Evolutionary conservation across 1,140 invertebrate species (phyloP).

Genomic region (Antheraea mylitta): DNA sequence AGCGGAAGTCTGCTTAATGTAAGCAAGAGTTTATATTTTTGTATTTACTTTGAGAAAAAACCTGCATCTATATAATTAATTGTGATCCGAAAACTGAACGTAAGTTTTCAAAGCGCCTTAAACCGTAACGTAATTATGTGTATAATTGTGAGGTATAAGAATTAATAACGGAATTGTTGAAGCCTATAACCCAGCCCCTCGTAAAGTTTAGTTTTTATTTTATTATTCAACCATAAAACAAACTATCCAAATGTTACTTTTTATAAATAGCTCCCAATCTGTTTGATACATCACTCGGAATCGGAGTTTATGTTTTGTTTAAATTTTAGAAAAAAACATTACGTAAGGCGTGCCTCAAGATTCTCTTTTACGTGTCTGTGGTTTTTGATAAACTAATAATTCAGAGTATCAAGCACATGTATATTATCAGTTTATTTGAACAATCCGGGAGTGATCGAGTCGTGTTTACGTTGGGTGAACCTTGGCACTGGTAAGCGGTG

Average conservation of each 20-base stretch:
- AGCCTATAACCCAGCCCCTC: too few species aligned
- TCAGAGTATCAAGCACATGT: background rate
- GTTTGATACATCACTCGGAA: background rate
- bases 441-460: background rate
- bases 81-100: too few species aligned
- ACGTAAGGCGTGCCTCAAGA: background rate
- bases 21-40: background rate
- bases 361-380: background rate
- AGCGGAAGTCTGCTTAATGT: background rate
- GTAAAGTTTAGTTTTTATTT: too few species aligned
- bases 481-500: constrained; percentile 5
- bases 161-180: too few species aligned
- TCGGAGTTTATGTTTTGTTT: constrained; percentile 1
- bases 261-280: background rate
- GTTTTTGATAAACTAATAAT: constrained; percentile 1
- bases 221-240: background rate
- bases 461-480: constrained; percentile 7
- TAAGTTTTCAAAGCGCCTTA: too few species aligned
- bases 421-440: constrained; percentile 1
- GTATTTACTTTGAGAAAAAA: background rate
- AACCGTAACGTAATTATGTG: too few species aligned
- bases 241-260: background rate
- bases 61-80: background rate
- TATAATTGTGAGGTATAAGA: too few species aligned
- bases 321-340: background rate